Base-by-base conservation (phyloP, 2,888 invertebrate species). In the Heliconius ismenius region DNA sequence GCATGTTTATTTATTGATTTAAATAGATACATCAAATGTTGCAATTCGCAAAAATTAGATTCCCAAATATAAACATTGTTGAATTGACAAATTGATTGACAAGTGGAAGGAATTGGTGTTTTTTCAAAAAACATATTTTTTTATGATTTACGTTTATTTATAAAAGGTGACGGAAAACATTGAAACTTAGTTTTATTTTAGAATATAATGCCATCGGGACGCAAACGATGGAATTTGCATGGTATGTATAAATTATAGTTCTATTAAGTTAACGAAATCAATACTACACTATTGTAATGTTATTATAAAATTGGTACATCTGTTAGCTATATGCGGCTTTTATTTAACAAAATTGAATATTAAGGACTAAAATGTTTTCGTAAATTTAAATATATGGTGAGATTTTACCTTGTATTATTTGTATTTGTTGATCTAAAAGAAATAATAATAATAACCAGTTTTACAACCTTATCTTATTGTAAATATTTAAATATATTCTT, bases 211-310 rank as follows among this genome's bases (percentile, higher is more conserved):
- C 95, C 95, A 86, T 95, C 96, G 88, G 96, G 96, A 82, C 93
- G 97, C 86, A 97, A 96, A 92, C 96, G 96, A 86, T 97, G 97
- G 97, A 96, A 96, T 86, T 91, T 97, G 83, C 96, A 96, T 92
- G 96, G 97, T 96, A 95, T 91, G 91, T 87, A 74, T 72, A 58
- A 26, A 65, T 36, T 54, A 26, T 65, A 76, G 49, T 21, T 21
- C 15, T 49, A 69, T 49, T 60, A 69, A 70, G 62, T 70, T 60
- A 49, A 54, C 49, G 24, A 28, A 72, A 76, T 70, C 70, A 49
- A 70, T 75, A 75, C 69, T 60, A 0, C 36, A 36, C 26, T 63
- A 62, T 70, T n/a, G 54, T 70, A 32, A 32, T 15, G 54, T 70
- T 70, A 54, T 32, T 72, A 39, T 43, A 11, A 43, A 73, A 63